These are phyloP conservation scores for Salvator merianae DNA, from an alignment of 2,113 vertebrate species.

Conservation along the genomic window DNA sequence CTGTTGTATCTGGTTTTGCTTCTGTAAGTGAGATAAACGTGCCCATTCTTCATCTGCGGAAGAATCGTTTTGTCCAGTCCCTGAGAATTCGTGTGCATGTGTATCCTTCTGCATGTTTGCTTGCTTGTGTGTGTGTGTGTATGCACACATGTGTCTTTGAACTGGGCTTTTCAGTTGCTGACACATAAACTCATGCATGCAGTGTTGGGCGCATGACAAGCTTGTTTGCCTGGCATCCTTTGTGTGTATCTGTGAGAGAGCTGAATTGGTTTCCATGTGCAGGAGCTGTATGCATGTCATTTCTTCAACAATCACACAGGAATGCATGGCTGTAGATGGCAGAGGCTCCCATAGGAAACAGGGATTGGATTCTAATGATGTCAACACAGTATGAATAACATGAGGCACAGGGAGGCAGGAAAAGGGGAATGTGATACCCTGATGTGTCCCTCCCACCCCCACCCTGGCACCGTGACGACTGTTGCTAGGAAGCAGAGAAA, in stretches of 20 bases:
- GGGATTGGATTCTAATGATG: constrained; percentile 43
- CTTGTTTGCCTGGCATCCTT: not conserved
- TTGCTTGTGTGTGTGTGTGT: not conserved
- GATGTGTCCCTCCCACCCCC: constrained; percentile 37
- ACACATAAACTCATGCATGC: not conserved
- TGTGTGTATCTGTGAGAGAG: not conserved
- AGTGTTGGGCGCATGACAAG: not conserved
- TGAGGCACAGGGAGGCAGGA: constrained; percentile 14
- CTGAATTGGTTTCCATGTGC: constrained; percentile 17
- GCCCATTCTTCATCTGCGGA: too few relatives aligned
- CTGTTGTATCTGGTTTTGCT: too few relatives aligned
- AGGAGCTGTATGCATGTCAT: constrained; percentile 14
- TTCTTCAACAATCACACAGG: constrained; percentile 7
- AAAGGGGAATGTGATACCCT: constrained; percentile 30
- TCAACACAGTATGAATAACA: constrained; percentile 34
- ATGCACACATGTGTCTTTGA: not conserved
- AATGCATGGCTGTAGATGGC: constrained; percentile 12
- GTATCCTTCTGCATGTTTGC: not conserved
- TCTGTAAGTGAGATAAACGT: too few relatives aligned
- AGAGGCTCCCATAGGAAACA: constrained; percentile 29
- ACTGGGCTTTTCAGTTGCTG: not conserved
- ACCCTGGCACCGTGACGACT: constrained; percentile 31
- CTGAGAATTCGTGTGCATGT: not conserved
- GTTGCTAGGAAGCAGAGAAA: constrained; percentile 44
- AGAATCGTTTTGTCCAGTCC: too few relatives aligned